Evolutionary conservation across 2,113 vertebrate species (phyloP).

Genomic region (Tinamus guttatus): DNA sequence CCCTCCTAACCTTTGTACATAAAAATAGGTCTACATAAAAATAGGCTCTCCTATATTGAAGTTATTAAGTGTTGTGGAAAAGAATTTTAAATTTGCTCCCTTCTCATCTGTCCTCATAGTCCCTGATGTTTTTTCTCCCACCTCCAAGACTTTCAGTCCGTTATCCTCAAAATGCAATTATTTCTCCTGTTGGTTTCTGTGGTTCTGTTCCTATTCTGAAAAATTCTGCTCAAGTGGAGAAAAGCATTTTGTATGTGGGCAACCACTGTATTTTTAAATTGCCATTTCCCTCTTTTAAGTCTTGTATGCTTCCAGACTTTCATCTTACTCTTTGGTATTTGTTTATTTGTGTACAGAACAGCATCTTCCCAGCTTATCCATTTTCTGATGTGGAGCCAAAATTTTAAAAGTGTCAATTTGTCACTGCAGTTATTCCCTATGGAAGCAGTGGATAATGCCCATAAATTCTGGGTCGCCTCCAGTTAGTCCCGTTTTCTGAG

Average conservation of each 20-base stretch:
- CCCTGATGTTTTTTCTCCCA: background rate
- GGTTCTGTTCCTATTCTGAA: background rate
- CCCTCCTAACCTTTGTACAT: background rate
- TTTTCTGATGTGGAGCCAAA: background rate
- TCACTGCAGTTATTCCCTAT: background rate
- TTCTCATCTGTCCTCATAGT: background rate
- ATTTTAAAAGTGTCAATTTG: background rate
- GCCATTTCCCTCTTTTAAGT: rapidly evolving
- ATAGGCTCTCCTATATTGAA: background rate
- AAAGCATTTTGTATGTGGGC: background rate
- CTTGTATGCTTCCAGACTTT: background rate
- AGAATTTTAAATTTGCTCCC: background rate
- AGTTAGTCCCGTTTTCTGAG: rapidly evolving
- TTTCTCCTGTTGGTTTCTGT: background rate
- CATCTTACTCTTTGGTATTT: background rate
- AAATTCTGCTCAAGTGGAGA: background rate
- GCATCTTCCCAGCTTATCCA: rapidly evolving
- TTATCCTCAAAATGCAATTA: background rate
- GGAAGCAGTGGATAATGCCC: background rate
- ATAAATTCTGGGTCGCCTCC: background rate
- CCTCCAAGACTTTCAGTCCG: background rate
- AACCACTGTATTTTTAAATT: background rate
- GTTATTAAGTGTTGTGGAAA: background rate
- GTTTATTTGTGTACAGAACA: rapidly evolving
- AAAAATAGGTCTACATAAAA: background rate